phyloP scores from a whole-genome alignment of 2,888 invertebrate species.

The Graphium colonna region DNA sequence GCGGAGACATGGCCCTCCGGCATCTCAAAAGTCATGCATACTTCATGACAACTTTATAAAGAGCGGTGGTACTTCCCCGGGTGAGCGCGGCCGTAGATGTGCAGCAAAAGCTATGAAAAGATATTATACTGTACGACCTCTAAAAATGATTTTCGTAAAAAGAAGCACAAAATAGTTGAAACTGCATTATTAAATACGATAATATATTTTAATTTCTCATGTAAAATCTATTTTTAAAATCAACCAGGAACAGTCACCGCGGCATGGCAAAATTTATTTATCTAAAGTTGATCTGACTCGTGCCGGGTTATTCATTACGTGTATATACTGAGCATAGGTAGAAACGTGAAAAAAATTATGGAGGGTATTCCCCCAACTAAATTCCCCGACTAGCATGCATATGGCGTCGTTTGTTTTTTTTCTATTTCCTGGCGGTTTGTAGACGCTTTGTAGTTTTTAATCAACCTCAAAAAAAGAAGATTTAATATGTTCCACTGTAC shows the following conservation, averaged over 20 bases:
- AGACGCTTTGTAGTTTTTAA: neutral
- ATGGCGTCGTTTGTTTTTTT: conserved; percentile 8
- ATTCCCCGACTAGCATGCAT: neutral
- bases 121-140: neutral
- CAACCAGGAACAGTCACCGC: too few species aligned
- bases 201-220: too few species aligned
- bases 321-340: neutral
- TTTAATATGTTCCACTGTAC: neutral
- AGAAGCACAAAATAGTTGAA: neutral
- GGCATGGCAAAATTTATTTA: neutral
- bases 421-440: too few species aligned
- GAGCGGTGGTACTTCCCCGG: too few species aligned
- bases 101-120: too few species aligned
- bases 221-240: too few species aligned
- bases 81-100: too few species aligned
- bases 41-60: too few species aligned
- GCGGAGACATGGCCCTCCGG: too few species aligned
- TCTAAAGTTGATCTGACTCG: conserved; percentile 3
- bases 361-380: neutral
- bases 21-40: too few species aligned
- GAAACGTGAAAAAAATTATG: conserved; percentile 8
- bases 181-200: neutral
- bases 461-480: too few species aligned
- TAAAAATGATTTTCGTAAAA: neutral
- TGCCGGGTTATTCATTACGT: conserved; percentile 18